Evolutionary conservation across 2,113 vertebrate species (phyloP).

Genomic region (Trichomycterus rosablanca): DNA sequence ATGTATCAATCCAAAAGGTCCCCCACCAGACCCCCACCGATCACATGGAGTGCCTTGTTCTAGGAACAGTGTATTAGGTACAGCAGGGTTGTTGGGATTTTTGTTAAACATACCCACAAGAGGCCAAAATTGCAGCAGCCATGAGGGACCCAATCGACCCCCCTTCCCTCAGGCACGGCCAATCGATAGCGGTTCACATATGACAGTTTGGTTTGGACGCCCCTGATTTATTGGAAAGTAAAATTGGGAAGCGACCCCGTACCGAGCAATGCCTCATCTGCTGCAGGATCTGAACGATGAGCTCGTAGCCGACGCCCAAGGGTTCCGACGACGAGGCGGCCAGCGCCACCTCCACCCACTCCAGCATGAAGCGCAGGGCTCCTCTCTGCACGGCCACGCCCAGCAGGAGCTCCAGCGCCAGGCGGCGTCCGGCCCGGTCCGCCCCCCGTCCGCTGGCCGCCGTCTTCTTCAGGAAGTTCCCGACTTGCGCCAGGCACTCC

Average conservation of each 20-base stretch:
- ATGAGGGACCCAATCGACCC: no score
- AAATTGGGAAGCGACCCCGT: not conserved
- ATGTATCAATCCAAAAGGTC: no score
- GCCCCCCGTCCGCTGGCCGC: constrained; percentile 65
- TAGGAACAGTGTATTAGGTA: no score
- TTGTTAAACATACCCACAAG: no score
- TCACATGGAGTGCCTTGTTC: no score
- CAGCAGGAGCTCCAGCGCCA: constrained; percentile 71
- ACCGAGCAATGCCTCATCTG: constrained; percentile 77
- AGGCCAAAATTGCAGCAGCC: no score
- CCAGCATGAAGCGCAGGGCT: constrained; percentile 71
- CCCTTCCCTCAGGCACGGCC: no score
- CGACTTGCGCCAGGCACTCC: constrained; percentile 72
- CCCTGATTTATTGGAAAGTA: no score
- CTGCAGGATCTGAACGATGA: constrained; percentile 67
- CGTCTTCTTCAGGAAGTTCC: constrained; percentile 72
- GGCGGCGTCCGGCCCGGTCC: constrained; percentile 63
- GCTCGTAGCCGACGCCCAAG: constrained; percentile 64
- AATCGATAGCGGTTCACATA: no score
- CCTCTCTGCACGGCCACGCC: constrained; percentile 73
- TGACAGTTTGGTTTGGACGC: no score
- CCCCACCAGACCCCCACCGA: no score
- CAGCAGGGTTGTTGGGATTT: no score
- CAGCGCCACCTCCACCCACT: constrained; percentile 76
- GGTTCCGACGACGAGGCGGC: constrained; percentile 57